Base-by-base conservation (phyloP, 37 sponge, comb jelly and placozoan genomes). In the Amphimedon queenslandica region DNA sequence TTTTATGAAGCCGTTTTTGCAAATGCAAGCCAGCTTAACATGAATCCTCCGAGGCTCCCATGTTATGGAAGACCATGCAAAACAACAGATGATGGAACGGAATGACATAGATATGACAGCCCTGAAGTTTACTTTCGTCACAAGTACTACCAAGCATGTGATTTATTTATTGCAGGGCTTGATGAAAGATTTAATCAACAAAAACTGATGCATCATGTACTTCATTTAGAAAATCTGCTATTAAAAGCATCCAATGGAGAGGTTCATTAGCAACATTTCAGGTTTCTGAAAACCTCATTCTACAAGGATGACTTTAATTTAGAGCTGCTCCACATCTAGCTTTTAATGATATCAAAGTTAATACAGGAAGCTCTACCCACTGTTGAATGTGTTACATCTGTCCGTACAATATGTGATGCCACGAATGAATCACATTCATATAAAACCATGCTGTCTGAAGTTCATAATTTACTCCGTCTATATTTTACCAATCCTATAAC, bases 401-500 rank as follows among this genome's bases (percentile, higher is more conserved):
- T 78, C n/a, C 41, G 40, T 0, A 57, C 63, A 21, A 72, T 70
- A 23, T 69, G 80, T 71, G 72, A 79, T 18, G 80, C 72, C 61
- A 40, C 64, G 64, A 77, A 77, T 38, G 20, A 55, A 53, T 30
- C 31, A 23, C 23, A 33, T 42, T 40, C 20, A 31, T 64, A 55
- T 56, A 73, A 43, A 42, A 28, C 42, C 25, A 66, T 75, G 68
- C 35, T 74, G n/a, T 37, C 41, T 42, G 38, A 37, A 24, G 57
- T 81, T 42, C 82, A 81, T 37, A 25, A 61, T 28, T 40, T 73
- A 30, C 25, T 80, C 21, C n/a, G 57, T 38, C 36, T 72, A 29
- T 80, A 74, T 40, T 39, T 80, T 20, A 80, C 81, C 23, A 60
- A 73, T 37, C 77, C 77, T 27, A 76, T 76, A 28, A 72, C 68